Evolutionary conservation across 2,888 invertebrate species (phyloP).

Genomic region (Cecidostiba fungosa): DNA sequence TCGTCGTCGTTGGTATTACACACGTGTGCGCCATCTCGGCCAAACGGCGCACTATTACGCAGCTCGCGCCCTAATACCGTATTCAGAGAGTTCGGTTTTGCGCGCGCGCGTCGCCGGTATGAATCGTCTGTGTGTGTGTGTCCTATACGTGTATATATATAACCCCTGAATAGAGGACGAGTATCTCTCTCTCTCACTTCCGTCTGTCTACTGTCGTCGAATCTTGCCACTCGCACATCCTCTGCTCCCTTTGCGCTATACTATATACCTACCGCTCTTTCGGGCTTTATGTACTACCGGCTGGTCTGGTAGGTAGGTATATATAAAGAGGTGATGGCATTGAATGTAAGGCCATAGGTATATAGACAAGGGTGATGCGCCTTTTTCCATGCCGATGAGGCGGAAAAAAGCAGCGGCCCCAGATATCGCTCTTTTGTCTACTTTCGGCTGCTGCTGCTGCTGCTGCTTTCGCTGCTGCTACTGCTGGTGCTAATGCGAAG

Average conservation of each 20-base stretch:
- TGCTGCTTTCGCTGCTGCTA: background rate
- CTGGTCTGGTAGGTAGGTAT: background rate
- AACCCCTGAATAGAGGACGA: conserved; percentile 18
- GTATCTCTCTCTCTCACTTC: conserved; percentile 16
- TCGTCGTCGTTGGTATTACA: conserved; percentile 56
- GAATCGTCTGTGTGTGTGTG: conserved; percentile 70
- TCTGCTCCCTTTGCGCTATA: background rate
- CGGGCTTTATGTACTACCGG: background rate
- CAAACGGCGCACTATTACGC: conserved; percentile 49
- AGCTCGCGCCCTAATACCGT: conserved; percentile 72
- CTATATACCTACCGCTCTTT: background rate
- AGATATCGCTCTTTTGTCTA: conserved; percentile 15
- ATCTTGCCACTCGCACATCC: conserved; percentile 50
- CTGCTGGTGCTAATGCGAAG: conserved; percentile 14
- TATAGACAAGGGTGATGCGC: conserved; percentile 25
- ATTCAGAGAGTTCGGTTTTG: conserved; percentile 71
- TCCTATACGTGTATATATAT: background rate
- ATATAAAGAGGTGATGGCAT: conserved; percentile 5
- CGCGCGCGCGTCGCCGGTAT: conserved; percentile 64
- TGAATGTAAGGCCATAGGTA: background rate
- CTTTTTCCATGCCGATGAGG: conserved; percentile 58
- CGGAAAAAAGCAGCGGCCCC: conserved; percentile 40
- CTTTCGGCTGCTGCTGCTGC: background rate
- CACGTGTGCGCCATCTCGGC: conserved; percentile 50
- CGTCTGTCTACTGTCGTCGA: conserved; percentile 36